phyloP scores from a whole-genome alignment of 2,113 vertebrate species.

The Misgurnus mizolepis region DNA sequence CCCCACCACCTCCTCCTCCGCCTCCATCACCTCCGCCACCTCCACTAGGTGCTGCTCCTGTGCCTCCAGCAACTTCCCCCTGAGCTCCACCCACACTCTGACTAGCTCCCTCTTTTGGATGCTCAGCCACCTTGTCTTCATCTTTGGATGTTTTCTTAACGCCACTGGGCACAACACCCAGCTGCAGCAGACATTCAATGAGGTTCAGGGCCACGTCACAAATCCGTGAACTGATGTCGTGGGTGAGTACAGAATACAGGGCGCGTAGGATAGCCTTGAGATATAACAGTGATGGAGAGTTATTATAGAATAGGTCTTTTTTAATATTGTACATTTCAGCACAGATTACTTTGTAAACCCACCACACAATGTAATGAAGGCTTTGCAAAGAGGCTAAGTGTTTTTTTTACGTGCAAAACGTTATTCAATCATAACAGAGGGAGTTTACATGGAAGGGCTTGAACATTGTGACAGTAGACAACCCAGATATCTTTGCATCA shows the following conservation, averaged over 20 bases:
- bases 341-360: too few relatives aligned
- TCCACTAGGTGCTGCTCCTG: conserved; percentile 71
- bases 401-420: too few relatives aligned
- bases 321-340: too few relatives aligned
- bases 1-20: conserved; percentile 73
- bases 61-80: conserved; percentile 74
- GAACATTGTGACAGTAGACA: neutral
- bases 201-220: conserved; percentile 95
- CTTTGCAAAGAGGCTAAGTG: too few relatives aligned
- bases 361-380: too few relatives aligned
- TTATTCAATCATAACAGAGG: too few relatives aligned
- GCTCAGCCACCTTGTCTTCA: conserved; percentile 90
- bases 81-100: conserved; percentile 71
- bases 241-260: conserved; percentile 92
- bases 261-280: conserved; percentile 90
- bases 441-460: neutral
- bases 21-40: conserved; percentile 75
- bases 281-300: neutral
- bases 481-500: neutral
- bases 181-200: conserved; percentile 93
- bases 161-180: conserved; percentile 90
- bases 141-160: conserved; percentile 84
- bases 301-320: too few relatives aligned
- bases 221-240: conserved; percentile 96
- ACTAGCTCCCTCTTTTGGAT: conserved; percentile 78